Conservation (phyloP, 2,113 vertebrate species). For the Engystomops pustulosus region DNA sequence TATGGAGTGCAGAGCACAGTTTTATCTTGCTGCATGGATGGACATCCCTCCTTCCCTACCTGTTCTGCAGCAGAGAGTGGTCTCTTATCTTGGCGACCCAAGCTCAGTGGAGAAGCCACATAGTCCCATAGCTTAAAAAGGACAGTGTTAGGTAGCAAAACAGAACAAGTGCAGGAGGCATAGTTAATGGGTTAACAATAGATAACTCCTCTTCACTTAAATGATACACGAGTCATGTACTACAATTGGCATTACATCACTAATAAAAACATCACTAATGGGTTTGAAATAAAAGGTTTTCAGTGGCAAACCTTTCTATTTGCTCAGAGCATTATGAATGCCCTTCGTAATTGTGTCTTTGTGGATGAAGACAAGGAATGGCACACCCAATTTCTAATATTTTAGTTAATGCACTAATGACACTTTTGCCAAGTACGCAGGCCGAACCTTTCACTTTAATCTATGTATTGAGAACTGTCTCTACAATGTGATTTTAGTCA, state of each 20-base stretch:
- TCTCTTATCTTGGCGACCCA: no score
- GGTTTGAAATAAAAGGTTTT: slow-evolving; percentile 37
- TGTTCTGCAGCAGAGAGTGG: no score
- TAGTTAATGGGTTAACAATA: slow-evolving; percentile 3
- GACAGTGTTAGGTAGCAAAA: no score
- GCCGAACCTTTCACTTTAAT: neutral
- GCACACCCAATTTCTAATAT: slow-evolving; percentile 4
- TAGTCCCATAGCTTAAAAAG: no score
- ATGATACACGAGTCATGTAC: neutral
- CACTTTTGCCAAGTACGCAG: neutral
- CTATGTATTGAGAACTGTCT: neutral
- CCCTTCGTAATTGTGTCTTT: slow-evolving; percentile 16
- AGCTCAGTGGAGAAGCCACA: no score
- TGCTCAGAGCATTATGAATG: slow-evolving; percentile 24
- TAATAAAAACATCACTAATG: slow-evolving; percentile 51
- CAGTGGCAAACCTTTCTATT: slow-evolving; percentile 9
- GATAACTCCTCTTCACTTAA: slow-evolving; percentile 3
- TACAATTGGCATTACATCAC: slow-evolving; percentile 8
- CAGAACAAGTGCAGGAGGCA: neutral
- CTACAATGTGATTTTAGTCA: neutral
- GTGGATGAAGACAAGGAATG: neutral
- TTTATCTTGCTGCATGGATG: no score
- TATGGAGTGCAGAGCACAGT: no score
- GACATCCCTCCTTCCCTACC: no score
- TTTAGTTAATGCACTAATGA: neutral